These are phyloP conservation scores for Panulirus ornatus DNA, from an alignment of 1,140 invertebrate species.

Conservation along the genomic window DNA sequence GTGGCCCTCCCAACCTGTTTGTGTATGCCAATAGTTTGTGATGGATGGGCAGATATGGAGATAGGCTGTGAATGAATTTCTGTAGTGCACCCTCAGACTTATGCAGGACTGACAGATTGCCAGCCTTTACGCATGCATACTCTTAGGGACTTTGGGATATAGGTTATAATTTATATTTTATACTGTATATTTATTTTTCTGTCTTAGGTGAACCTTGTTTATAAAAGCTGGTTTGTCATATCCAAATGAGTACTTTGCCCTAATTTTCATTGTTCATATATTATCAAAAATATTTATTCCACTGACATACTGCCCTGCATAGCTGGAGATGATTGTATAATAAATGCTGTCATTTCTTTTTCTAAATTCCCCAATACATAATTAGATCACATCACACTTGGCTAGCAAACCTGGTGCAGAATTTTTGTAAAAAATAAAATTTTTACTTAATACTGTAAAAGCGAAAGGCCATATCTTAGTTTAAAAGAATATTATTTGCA, in stretches of 20 bases:
- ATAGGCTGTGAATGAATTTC: constrained; percentile 10
- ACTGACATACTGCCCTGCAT: background rate
- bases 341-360: background rate
- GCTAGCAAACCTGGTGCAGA: constrained; percentile 22
- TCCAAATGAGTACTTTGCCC: too few species aligned
- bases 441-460: background rate
- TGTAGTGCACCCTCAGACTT: constrained; percentile 49
- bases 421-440: constrained; percentile 13
- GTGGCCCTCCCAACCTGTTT: constrained; percentile 61
- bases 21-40: constrained; percentile 50
- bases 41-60: constrained; percentile 47
- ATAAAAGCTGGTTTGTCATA: too few species aligned
- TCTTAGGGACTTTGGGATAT: constrained; percentile 47
- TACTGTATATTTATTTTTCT: constrained; percentile 10
- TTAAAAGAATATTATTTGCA: background rate
- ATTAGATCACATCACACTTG: background rate
- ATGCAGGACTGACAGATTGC: constrained; percentile 62
- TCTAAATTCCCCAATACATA: too few species aligned
- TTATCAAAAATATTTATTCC: constrained; percentile 22
- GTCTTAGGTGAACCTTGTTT: background rate
- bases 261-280: too few species aligned
- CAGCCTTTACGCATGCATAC: constrained; percentile 62
- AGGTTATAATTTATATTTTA: constrained; percentile 27
- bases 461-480: background rate
- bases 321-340: background rate